Evolutionary conservation across 2,797 vertebrate genomes (phyloP), one percentile per base, ranked within the genome.

Genomic region (Thunnus albacares): DNA sequence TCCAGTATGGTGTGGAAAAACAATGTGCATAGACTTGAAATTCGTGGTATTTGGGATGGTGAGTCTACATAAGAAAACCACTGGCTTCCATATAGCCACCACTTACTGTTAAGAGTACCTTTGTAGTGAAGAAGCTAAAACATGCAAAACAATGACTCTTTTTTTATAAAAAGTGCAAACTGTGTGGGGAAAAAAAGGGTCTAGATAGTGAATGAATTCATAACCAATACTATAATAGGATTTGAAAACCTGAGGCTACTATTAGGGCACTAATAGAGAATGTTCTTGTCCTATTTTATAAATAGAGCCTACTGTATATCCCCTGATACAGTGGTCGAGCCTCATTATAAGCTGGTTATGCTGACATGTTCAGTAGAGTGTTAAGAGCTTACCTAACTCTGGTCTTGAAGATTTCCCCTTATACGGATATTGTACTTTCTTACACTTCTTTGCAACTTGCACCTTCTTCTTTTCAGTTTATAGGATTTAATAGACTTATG

Each of bases 331-430:
- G 43, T 35, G 55, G 59, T 45, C 28, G 49, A 71, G 41, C 63
- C 66, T 85, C 53, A 80, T 89, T 77, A 85, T 85, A 82, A 78
- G 66, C 62, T 62, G 73, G 71, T 86, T 77, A 81, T 77, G 77
- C 71, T 75, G 81, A 76, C 85, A 68, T 83, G 84, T 74, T 87
- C 83, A 90, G 59, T 57, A 24, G 86, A 86, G 80, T 59, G 82
- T 89, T 60, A 77, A 80, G 55, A 52, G 80, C 66, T 87, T 79
- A 82, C 75, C 77, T 66, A 8, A 33, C 45, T 75, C 45, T 41
- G 38, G 62, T 73, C 68, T 57, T 6, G 0, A 30, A 66, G 47
- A 72, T 69, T 76, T 87, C 7, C 3, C 87, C 89, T 66, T 87
- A 83, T 76, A 89, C 83, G 86, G 89, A 8, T 63, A 56, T 66